Conservation (phyloP, 2,888 invertebrate genomes). For the Zaprionus lineosus region DNA sequence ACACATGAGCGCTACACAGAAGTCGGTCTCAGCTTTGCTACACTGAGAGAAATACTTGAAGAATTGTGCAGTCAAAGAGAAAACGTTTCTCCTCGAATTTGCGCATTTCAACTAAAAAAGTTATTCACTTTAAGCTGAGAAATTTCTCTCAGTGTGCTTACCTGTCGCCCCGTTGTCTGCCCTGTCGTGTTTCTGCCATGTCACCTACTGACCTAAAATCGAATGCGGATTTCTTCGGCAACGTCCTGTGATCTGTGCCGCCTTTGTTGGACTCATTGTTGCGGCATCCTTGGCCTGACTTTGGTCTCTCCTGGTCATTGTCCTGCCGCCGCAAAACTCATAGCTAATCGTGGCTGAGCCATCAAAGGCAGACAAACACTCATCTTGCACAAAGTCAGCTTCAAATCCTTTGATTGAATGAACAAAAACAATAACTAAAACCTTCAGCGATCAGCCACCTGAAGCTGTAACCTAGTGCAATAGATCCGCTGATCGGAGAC, state of each 20-base stretch:
- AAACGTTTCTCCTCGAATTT: too few species aligned
- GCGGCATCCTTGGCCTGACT: slow-evolving; percentile 56
- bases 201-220: slow-evolving; percentile 66
- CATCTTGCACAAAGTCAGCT: slow-evolving; percentile 46
- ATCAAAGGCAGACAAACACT: slow-evolving; percentile 13
- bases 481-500: slow-evolving; percentile 22
- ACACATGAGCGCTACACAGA: slow-evolving; percentile 1
- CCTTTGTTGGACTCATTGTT: slow-evolving; percentile 49
- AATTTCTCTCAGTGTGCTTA: slow-evolving; percentile 48
- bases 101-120: too few species aligned
- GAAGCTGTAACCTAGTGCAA: slow-evolving; percentile 22
- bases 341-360: slow-evolving; percentile 45
- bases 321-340: slow-evolving; percentile 55
- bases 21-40: neutral
- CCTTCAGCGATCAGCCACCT: slow-evolving; percentile 23
- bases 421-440: slow-evolving; percentile 13
- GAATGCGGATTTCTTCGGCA: slow-evolving; percentile 28
- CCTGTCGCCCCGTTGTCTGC: slow-evolving; percentile 72
- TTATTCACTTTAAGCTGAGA: neutral
- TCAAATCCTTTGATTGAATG: slow-evolving; percentile 60
- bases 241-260: slow-evolving; percentile 55
- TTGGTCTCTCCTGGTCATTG: slow-evolving; percentile 35
- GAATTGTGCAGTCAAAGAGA: neutral
- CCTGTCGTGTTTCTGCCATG: slow-evolving; percentile 50
- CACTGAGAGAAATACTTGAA: slow-evolving; percentile 33